Evolutionary conservation across 2,113 vertebrate species (phyloP).

Genomic region (Chlorocebus sabaeus): DNA sequence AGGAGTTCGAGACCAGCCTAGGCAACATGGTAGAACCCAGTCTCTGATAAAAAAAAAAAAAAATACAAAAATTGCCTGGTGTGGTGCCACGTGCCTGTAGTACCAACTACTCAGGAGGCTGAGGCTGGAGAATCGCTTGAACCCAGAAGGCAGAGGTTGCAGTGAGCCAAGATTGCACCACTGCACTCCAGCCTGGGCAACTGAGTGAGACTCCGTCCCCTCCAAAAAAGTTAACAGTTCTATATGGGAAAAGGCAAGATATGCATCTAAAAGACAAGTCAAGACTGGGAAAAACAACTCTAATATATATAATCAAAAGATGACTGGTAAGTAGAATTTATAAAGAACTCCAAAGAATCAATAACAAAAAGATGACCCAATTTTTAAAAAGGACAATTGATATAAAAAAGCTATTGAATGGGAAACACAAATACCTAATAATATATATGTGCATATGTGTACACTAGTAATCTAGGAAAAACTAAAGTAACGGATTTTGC

Average conservation of each 20-base stretch:
- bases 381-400: neutral
- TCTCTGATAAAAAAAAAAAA: too few species aligned
- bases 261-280: neutral
- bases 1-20: too few species aligned
- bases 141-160: too few species aligned
- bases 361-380: neutral
- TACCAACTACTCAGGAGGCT: too few species aligned
- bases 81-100: too few species aligned
- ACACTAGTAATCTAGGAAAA: neutral
- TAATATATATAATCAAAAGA: conserved; percentile 21
- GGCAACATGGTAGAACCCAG: too few species aligned
- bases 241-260: neutral
- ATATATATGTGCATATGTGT: neutral
- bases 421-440: neutral
- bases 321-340: neutral
- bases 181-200: too few species aligned
- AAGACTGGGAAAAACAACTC: neutral
- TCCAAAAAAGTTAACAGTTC: neutral
- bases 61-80: too few species aligned
- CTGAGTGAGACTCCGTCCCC: too few species aligned
- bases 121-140: too few species aligned
- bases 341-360: neutral
- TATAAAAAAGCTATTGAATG: neutral
- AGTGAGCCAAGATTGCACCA: too few species aligned
- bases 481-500: neutral